Evolutionary conservation across 2,888 invertebrate species (phyloP).

Genomic region (Amphipoea oculea): DNA sequence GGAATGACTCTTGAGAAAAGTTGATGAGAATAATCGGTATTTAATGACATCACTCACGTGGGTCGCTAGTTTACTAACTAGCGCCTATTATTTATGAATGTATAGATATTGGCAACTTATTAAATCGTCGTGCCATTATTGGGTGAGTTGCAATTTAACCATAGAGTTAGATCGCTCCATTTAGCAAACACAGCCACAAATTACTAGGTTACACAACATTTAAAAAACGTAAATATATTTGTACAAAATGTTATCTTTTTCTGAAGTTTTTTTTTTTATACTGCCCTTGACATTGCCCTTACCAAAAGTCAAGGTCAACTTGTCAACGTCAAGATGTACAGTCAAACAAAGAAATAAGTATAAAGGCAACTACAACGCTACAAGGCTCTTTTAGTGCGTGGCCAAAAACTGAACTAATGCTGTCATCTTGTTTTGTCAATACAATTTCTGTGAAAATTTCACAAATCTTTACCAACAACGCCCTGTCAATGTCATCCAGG

Average conservation of each 20-base stretch:
- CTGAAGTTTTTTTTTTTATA: slow-evolving; percentile 11
- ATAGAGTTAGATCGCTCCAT: slow-evolving; percentile 31
- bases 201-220: slow-evolving; percentile 10
- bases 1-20: not conserved
- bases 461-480: not conserved
- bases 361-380: not conserved
- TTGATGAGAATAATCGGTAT: not conserved
- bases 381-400: not conserved
- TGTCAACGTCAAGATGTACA: slow-evolving; percentile 62
- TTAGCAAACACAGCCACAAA: too few relatives aligned
- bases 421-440: not conserved
- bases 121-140: slow-evolving; percentile 24
- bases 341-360: not conserved
- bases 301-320: slow-evolving; percentile 39
- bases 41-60: not conserved
- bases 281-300: slow-evolving; percentile 41
- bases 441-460: not conserved
- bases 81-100: slow-evolving; percentile 29
- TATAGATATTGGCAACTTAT: slow-evolving; percentile 23
- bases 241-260: slow-evolving; percentile 1
- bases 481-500: not conserved
- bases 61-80: not conserved
- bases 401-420: not conserved
- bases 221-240: slow-evolving; percentile 12
- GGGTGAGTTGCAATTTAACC: slow-evolving; percentile 22